Conservation (phyloP, 2,113 vertebrate genomes). For the Erythrolamprus reginae region DNA sequence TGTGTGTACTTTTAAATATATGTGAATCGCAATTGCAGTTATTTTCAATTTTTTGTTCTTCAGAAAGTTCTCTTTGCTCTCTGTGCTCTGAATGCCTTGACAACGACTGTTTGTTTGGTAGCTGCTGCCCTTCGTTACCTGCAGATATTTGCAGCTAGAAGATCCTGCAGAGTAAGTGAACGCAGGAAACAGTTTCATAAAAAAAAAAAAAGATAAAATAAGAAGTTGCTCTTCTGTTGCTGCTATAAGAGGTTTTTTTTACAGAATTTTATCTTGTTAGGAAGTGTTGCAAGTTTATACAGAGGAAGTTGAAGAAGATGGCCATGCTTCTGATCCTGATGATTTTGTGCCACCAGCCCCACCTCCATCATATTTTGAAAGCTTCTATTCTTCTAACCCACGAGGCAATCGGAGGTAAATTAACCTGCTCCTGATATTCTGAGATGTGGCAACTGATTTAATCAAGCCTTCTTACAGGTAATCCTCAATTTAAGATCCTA, state of each 20-base stretch:
- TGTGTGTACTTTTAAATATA: not conserved
- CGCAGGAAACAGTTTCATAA: not conserved
- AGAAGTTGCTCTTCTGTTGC: not conserved
- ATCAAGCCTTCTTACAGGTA: not conserved
- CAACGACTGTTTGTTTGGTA: constrained; percentile 77
- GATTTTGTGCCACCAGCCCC: constrained; percentile 77
- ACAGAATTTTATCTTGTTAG: constrained; percentile 55
- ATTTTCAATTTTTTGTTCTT: constrained; percentile 23
- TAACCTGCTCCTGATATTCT: not conserved
- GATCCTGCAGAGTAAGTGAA: constrained; percentile 72
- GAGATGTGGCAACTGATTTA: not conserved
- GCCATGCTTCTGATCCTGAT: constrained; percentile 66
- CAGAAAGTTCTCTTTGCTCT: constrained; percentile 85
- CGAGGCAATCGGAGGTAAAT: constrained; percentile 69
- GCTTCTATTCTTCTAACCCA: constrained; percentile 70
- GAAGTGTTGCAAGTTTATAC: constrained; percentile 65
- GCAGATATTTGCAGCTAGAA: constrained; percentile 71
- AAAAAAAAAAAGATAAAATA: not conserved
- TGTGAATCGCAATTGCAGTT: not conserved
- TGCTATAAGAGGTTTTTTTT: not conserved
- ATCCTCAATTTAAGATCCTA: not conserved
- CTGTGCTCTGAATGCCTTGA: constrained; percentile 79
- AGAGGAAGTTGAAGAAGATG: constrained; percentile 72
- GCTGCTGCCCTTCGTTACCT: constrained; percentile 74
- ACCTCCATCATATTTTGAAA: constrained; percentile 81